Evolutionary conservation across 1,140 invertebrate species (phyloP), one percentile per base, ranked within the genome.

Genomic region (Penaeus vannamei): DNA sequence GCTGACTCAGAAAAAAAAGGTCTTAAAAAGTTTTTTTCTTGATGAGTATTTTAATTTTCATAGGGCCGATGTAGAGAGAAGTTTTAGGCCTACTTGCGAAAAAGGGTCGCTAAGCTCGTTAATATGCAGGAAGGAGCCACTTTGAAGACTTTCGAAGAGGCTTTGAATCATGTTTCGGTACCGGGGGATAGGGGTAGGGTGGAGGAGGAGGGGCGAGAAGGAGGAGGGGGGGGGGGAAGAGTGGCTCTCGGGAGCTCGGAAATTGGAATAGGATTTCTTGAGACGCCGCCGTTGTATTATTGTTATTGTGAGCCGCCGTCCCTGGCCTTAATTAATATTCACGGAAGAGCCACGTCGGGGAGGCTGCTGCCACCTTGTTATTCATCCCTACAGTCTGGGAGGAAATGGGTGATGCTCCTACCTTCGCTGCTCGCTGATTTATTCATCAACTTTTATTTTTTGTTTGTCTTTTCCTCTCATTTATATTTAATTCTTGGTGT

Each of bases 31-130:
- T 53, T 69, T 84, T 69, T 84, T 84, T 36, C 29, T 60, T 84
- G 82, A 84, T 42, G 62, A 84, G 83, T 69, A 66, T 84, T 84
- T 84, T 84, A 84, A 84, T 84, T 84, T 84, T 84, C 62, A 84
- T 84, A 84, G 62, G 83, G 26, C 83, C 29, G 20, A 32, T 46
- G 32, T 64, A 36, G 36, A 69, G 62, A 64, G 59, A 84, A 84
- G 83, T 84, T 84, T 84, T 84, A 84, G 83, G 83, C 62, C 83
- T 84, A 84, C 23, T 26, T 42, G 42, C 46, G 36, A 32, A 84
- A 23, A 36, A 59, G 80, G 80, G 46, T 60, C 61, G n/a, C 36
- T 36, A 69, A 62, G 82, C 82, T 84, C n/a, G 83, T 84, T 84
- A 69, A 69, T 84, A 84, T 84, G 83, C 83, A 84, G 83, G 83